A percentile compares a stretch with the other conserved stretches of the same genome.
Conservation (phyloP, 2,113 vertebrate species). For the Prochilodus magdalenae region DNA sequence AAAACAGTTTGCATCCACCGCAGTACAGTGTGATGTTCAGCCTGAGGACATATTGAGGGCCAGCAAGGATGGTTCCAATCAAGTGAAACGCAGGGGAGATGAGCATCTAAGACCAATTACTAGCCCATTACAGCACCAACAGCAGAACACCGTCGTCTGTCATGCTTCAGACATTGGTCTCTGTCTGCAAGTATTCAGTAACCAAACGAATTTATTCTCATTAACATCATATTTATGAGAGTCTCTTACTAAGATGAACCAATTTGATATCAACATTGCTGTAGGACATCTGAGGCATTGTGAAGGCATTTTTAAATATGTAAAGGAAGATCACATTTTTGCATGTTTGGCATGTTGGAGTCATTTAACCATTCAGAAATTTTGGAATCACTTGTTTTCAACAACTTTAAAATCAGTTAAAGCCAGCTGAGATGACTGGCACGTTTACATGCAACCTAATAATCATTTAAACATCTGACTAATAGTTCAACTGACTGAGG, state of each 20-base stretch:
- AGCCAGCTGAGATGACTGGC: no score
- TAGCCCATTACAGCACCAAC: slow-evolving; percentile 22
- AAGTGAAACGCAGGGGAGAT: slow-evolving; percentile 10
- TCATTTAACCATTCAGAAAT: no score
- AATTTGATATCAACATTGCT: no score
- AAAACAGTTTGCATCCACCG: slow-evolving; percentile 23
- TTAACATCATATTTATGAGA: neutral
- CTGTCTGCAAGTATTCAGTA: neutral
- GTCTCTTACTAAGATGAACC: neutral
- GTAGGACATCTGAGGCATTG: no score
- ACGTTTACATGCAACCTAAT: no score
- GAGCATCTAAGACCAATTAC: slow-evolving; percentile 19
- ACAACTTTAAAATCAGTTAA: no score
- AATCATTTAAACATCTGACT: no score
- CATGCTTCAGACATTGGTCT: slow-evolving; percentile 5
- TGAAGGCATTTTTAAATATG: no score
- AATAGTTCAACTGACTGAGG: no score
- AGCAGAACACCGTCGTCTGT: neutral
- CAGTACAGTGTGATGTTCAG: slow-evolving; percentile 37
- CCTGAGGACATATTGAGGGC: slow-evolving; percentile 13
- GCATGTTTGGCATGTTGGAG: no score
- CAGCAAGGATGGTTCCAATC: neutral
- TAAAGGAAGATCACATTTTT: no score
- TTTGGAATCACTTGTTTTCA: no score
- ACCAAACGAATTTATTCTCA: neutral